Conservation (phyloP, 1,140 invertebrate genomes). For the Chironomus tepperi region DNA sequence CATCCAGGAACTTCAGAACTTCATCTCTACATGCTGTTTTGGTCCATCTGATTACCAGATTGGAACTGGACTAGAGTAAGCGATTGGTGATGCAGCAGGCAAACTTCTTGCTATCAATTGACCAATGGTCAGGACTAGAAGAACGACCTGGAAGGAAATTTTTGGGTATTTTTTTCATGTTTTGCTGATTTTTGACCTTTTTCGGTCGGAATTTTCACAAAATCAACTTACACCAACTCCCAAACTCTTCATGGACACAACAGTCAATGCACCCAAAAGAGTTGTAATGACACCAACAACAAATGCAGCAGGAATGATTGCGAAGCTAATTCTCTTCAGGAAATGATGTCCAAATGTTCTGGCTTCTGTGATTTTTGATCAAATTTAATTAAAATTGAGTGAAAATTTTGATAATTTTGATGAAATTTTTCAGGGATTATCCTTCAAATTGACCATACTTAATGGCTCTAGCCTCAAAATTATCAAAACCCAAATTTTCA, state of each 20-base stretch:
- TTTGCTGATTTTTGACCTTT: background rate
- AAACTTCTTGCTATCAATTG: slow-evolving; percentile 38
- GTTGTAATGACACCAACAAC: slow-evolving; percentile 52
- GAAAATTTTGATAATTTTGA: background rate
- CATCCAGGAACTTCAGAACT: too few species aligned
- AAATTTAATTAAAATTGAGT: background rate
- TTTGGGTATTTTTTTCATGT: background rate
- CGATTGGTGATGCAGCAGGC: slow-evolving; percentile 36
- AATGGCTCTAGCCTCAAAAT: too few species aligned
- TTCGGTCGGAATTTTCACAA: background rate
- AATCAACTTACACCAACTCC: slow-evolving; percentile 44
- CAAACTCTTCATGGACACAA: slow-evolving; percentile 53
- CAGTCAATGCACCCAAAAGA: slow-evolving; percentile 47
- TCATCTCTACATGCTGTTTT: too few species aligned
- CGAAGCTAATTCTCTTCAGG: slow-evolving; percentile 49
- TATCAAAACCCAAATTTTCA: too few species aligned
- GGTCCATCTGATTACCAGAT: too few species aligned
- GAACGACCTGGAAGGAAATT: slow-evolving; percentile 31
- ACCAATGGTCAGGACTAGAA: slow-evolving; percentile 37
- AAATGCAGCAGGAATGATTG: slow-evolving; percentile 49
- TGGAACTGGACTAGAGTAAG: slow-evolving; percentile 30
- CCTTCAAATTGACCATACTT: background rate
- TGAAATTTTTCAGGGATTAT: background rate
- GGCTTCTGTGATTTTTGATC: slow-evolving; percentile 32
- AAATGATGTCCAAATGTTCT: slow-evolving; percentile 52